Percentiles rank a stretch among this genome's conserved stretches.
These are phyloP conservation scores for Lampris incognitus DNA, from an alignment of 2,113 vertebrate species.

Conservation along the genomic window DNA sequence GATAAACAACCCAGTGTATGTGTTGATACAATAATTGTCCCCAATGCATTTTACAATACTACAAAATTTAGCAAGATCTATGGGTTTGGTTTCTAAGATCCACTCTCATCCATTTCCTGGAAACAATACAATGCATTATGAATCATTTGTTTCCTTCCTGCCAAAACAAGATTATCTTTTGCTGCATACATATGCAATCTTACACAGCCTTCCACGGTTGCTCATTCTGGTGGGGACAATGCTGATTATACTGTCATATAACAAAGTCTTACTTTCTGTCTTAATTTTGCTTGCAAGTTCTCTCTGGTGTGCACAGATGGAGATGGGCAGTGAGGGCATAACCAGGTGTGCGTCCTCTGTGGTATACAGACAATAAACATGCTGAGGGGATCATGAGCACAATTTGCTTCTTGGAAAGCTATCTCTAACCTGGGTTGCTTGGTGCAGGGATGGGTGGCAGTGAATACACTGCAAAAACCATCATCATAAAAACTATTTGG, in stretches of 20 bases:
- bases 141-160: slow-evolving; percentile 62
- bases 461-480: slow-evolving; percentile 29
- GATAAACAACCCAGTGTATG: slow-evolving; percentile 52
- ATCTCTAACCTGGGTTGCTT: slow-evolving; percentile 72
- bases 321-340: slow-evolving; percentile 87
- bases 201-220: slow-evolving; percentile 63
- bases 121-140: slow-evolving; percentile 65
- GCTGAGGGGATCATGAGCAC: slow-evolving; percentile 80
- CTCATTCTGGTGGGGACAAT: slow-evolving; percentile 71
- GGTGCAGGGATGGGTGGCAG: slow-evolving; percentile 65
- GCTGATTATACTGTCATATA: slow-evolving; percentile 78
- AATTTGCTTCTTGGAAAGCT: slow-evolving; percentile 73
- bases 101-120: slow-evolving; percentile 21
- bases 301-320: slow-evolving; percentile 89
- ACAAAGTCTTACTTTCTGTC: slow-evolving; percentile 87
- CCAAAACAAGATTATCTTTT: slow-evolving; percentile 62
- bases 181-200: slow-evolving; percentile 65
- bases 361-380: slow-evolving; percentile 86
- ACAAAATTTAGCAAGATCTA: slow-evolving; percentile 60
- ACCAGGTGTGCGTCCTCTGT: slow-evolving; percentile 87
- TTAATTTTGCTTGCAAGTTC: slow-evolving; percentile 89
- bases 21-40: slow-evolving; percentile 56
- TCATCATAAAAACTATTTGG: background rate
- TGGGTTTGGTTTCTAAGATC: slow-evolving; percentile 43
- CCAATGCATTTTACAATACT: slow-evolving; percentile 41